Percentiles rank a stretch among this genome's conserved stretches.
Conservation (phyloP, 2,797 vertebrate species). For the Pteropus rufus region DNA sequence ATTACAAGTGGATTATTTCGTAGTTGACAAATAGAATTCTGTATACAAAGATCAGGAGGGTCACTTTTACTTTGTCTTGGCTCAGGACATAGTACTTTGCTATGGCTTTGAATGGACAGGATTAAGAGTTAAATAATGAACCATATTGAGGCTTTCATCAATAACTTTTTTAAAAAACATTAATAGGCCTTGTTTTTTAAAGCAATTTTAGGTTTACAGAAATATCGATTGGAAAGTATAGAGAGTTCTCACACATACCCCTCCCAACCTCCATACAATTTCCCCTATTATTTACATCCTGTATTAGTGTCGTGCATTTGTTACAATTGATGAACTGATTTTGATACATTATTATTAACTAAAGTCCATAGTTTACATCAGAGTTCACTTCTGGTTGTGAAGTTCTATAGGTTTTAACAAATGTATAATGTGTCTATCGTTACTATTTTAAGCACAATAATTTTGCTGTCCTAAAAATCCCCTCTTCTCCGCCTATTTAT, state of each 20-base stretch:
- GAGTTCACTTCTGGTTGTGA: not conserved
- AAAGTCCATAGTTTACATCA: not conserved
- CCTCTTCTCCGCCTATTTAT: not conserved
- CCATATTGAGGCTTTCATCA: not conserved
- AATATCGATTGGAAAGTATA: not conserved
- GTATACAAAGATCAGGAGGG: constrained; percentile 27
- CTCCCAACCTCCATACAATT: not conserved
- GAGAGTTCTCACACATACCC: not conserved
- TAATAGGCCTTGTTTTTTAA: not conserved
- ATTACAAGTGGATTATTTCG: constrained; percentile 61
- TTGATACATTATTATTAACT: not conserved
- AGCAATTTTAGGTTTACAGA: not conserved
- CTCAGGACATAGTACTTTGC: not conserved
- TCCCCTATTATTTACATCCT: not conserved
- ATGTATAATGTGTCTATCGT: not conserved
- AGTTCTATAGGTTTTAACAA: not conserved
- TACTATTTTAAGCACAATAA: not conserved
- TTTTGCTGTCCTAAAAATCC: not conserved
- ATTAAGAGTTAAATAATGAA: not conserved
- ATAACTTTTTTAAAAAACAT: not conserved
- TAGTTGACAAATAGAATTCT: constrained; percentile 63
- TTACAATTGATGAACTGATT: not conserved
- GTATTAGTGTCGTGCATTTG: not conserved
- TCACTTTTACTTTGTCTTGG: constrained; percentile 9
- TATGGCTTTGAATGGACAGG: not conserved